These are phyloP conservation scores for Cephalopterus ornatus DNA, from an alignment of 2,113 vertebrate genomes.

Conservation along the genomic window DNA sequence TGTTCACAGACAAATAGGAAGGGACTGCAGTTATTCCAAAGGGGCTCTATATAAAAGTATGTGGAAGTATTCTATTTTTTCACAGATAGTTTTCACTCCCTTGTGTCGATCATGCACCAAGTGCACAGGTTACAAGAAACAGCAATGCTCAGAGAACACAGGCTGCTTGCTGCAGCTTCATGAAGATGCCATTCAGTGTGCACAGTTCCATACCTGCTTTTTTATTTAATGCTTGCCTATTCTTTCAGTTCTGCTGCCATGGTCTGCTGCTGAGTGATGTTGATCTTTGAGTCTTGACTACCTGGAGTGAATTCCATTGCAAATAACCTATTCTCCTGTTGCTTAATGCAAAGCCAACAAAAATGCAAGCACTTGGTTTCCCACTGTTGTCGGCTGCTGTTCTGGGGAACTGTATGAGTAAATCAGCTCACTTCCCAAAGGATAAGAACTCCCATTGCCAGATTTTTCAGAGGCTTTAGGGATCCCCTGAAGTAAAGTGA, in stretches of 20 bases:
- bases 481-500: background rate
- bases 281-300: background rate
- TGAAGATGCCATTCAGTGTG: background rate
- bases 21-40: background rate
- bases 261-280: background rate
- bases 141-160: background rate
- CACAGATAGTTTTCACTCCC: background rate
- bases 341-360: background rate
- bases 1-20: background rate
- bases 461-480: background rate
- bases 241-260: background rate
- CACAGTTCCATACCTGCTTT: background rate
- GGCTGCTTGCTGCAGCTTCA: background rate
- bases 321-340: background rate
- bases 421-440: background rate
- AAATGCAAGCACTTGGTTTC: background rate
- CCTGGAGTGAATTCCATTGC: background rate
- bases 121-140: background rate
- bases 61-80: background rate
- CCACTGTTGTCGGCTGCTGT: background rate
- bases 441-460: background rate
- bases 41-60: background rate
- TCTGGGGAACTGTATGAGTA: background rate
- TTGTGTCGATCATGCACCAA: background rate
- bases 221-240: background rate